A percentile compares a stretch with the other conserved stretches of the same genome.
These are phyloP conservation scores for Sisyra terminalis DNA, from an alignment of 2,888 invertebrate species.

Conservation along the genomic window DNA sequence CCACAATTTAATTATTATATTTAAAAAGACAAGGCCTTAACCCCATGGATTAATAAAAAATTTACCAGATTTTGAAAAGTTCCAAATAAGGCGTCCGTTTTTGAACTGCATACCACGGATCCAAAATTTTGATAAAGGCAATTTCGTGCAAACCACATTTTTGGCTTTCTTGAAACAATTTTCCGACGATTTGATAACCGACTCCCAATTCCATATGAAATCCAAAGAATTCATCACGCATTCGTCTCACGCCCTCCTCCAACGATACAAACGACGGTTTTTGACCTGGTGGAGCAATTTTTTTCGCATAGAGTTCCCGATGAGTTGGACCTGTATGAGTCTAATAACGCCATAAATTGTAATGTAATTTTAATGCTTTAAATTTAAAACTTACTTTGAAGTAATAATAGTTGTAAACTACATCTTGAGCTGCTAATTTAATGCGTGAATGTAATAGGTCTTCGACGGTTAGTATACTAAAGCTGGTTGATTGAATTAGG, in stretches of 20 bases:
- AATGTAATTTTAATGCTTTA: background rate
- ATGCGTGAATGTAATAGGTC: conserved; percentile 40
- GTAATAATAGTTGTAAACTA: conserved; percentile 35
- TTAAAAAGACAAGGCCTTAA: too few species aligned
- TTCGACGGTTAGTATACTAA: conserved; percentile 33
- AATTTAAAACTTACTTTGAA: conserved; percentile 34
- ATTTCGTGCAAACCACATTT: conserved; percentile 53
- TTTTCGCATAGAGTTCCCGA: conserved; percentile 41
- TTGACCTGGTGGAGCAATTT: conserved; percentile 40
- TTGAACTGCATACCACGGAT: conserved; percentile 35
- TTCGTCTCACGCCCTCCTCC: conserved; percentile 38
- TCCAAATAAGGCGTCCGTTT: conserved; percentile 36
- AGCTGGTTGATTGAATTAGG: conserved; percentile 42
- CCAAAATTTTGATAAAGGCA: conserved; percentile 32
- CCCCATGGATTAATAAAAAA: conserved; percentile 4
- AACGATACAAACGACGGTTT: conserved; percentile 37
- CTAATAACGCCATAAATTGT: conserved; percentile 23
- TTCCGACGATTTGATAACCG: conserved; percentile 47
- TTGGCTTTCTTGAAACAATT: conserved; percentile 48
- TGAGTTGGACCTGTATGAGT: conserved; percentile 42
- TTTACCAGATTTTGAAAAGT: conserved; percentile 36
- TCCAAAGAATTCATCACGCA: conserved; percentile 44
- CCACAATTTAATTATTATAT: too few species aligned
- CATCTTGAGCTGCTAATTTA: conserved; percentile 41
- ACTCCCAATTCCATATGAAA: conserved; percentile 50